Evolutionary conservation across 2,113 vertebrate species (phyloP).

Genomic region (Odocoileus hemionus): DNA sequence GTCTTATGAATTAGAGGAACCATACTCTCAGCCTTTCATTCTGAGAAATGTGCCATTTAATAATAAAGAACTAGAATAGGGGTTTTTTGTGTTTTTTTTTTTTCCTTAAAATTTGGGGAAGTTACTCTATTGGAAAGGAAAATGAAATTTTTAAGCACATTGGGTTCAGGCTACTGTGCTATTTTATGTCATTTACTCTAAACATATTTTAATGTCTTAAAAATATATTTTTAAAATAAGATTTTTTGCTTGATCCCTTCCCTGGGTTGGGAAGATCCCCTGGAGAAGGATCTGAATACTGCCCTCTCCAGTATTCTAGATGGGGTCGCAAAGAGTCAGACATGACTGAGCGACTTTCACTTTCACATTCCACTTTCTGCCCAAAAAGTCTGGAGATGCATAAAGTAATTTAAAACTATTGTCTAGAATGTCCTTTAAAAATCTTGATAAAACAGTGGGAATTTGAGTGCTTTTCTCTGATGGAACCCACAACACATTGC

Average conservation of each 20-base stretch:
- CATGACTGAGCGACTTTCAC: not conserved
- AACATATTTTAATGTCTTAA: not conserved
- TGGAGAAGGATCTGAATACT: not conserved
- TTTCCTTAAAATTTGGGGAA: conserved; percentile 18
- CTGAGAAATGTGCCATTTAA: conserved; percentile 37
- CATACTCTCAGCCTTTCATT: not conserved
- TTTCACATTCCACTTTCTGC: not conserved
- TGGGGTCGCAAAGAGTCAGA: not conserved
- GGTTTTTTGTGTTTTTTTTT: conserved; percentile 26
- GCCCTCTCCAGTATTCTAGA: not conserved
- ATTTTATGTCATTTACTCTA: not conserved
- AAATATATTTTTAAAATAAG: not conserved
- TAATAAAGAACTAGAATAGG: conserved; percentile 28
- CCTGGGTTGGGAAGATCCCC: not conserved
- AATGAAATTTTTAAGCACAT: conserved; percentile 31
- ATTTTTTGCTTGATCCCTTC: not conserved
- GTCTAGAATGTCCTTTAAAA: conserved; percentile 36
- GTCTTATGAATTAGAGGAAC: conserved; percentile 26
- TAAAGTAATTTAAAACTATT: conserved; percentile 37
- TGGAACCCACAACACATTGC: not conserved
- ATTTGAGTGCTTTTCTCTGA: conserved; percentile 2
- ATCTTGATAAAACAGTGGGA: not conserved
- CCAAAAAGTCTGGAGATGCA: not conserved
- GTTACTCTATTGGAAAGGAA: not conserved
- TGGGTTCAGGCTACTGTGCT: not conserved